These are phyloP conservation scores for Falcunculus frontatus DNA, from an alignment of 2,113 vertebrate genomes.

Conservation along the genomic window DNA sequence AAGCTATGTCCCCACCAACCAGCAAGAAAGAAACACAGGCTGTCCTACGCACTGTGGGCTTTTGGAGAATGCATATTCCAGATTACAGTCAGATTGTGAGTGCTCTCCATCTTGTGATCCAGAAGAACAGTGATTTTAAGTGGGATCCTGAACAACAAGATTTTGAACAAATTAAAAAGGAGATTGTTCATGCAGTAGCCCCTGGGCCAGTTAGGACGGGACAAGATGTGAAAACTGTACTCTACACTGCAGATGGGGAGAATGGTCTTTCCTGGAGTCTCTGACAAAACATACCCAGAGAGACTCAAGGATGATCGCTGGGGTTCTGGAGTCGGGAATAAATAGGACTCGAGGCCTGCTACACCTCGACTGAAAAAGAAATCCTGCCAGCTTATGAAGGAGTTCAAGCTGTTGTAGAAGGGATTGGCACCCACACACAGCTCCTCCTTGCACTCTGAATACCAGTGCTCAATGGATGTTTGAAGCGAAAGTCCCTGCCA, in stretches of 20 bases:
- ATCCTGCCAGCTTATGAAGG: background rate
- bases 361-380: background rate
- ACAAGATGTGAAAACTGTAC: background rate
- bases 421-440: background rate
- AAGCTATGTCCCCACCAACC: background rate
- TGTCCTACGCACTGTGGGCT: too few species aligned
- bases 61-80: background rate
- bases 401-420: background rate
- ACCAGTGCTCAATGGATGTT: background rate
- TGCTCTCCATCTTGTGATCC: background rate
- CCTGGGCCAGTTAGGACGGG: background rate
- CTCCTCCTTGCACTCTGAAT: background rate
- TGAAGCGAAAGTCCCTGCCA: background rate
- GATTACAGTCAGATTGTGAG: background rate
- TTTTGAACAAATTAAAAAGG: background rate
- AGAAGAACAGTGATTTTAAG: background rate
- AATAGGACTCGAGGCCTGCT: background rate
- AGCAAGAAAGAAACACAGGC: background rate
- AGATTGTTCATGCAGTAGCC: background rate
- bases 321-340: background rate
- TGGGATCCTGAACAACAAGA: background rate
- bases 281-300: accelerated
- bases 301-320: background rate
- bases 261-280: background rate
- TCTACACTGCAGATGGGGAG: background rate